phyloP scores from a whole-genome alignment of 1,140 invertebrate species.

The Drosophila pachea region DNA sequence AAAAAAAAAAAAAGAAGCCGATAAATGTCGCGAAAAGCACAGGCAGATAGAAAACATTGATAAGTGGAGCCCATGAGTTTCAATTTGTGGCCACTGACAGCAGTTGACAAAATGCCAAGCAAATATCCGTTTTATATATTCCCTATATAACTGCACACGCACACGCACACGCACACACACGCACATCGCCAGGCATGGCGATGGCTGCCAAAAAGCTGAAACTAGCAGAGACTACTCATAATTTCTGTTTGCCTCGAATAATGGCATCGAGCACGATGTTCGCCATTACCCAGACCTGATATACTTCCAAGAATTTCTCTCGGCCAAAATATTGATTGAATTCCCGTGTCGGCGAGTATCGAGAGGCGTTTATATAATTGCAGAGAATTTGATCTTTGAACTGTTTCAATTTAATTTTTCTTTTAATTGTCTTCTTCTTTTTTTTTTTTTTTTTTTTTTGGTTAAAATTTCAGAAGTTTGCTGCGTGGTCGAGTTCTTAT shows the following conservation, averaged over 20 bases:
- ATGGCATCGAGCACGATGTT: not conserved
- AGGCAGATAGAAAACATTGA: conserved; percentile 43
- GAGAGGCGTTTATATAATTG: no score
- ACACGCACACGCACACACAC: no score
- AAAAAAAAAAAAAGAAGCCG: no score
- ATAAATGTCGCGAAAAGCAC: conserved; percentile 35
- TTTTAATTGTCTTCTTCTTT: no score
- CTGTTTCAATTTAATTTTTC: no score
- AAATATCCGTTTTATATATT: conserved; percentile 19
- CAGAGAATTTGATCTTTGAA: no score
- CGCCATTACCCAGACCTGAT: no score
- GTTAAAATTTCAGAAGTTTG: no score
- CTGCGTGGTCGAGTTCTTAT: not conserved
- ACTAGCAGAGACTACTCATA: not conserved
- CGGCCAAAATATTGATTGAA: no score
- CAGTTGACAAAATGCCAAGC: conserved; percentile 50
- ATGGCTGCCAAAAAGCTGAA: conserved; percentile 10
- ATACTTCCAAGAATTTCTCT: no score
- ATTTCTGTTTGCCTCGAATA: not conserved
- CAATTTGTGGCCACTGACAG: conserved; percentile 34
- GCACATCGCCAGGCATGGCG: no score
- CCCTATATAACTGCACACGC: not conserved
- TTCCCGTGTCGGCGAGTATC: no score
- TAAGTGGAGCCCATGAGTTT: conserved; percentile 51
- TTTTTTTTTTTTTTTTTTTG: conserved; percentile 8